These are phyloP conservation scores for Dryobota labecula DNA, from an alignment of 2,888 invertebrate species.

Conservation along the genomic window DNA sequence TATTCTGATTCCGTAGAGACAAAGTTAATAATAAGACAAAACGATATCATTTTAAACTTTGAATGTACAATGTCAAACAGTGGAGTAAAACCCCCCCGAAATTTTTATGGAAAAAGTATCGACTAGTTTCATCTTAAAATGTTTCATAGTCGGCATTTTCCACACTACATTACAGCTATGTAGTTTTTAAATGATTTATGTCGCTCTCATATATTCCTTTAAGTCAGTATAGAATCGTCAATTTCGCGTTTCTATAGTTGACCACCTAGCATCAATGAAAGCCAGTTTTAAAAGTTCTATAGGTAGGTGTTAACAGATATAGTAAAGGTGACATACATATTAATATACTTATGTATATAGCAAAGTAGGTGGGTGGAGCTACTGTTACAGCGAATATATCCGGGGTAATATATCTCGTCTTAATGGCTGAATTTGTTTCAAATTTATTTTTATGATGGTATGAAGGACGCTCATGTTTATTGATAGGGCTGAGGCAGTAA, in stretches of 20 bases:
- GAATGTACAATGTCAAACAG: too few species aligned
- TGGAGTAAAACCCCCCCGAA: too few species aligned
- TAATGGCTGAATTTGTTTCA: slow-evolving; percentile 53
- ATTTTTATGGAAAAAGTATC: too few species aligned
- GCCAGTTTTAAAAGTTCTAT: slow-evolving; percentile 5
- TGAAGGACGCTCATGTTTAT: slow-evolving; percentile 21
- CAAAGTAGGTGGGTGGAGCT: slow-evolving; percentile 12
- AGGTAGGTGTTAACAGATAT: slow-evolving; percentile 25
- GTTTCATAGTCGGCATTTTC: not conserved
- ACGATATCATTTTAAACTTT: too few species aligned
- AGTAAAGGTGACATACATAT: slow-evolving; percentile 34
- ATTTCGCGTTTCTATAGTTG: slow-evolving; percentile 1
- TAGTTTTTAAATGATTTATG: not conserved
- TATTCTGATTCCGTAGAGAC: too few species aligned
- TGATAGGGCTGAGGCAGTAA: slow-evolving; percentile 6
- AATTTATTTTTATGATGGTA: slow-evolving; percentile 41
- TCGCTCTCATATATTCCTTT: not conserved
- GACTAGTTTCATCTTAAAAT: too few species aligned
- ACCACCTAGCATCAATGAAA: slow-evolving; percentile 13
- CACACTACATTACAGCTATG: not conserved
- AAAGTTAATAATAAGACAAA: too few species aligned
- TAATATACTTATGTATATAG: slow-evolving; percentile 8
- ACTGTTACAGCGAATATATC: slow-evolving; percentile 44
- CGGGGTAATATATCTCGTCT: slow-evolving; percentile 57
- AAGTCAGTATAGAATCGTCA: slow-evolving; percentile 11